These are phyloP conservation scores for Caenorhabditis imperialis DNA, from an alignment of 2,888 invertebrate species.

Conservation along the genomic window DNA sequence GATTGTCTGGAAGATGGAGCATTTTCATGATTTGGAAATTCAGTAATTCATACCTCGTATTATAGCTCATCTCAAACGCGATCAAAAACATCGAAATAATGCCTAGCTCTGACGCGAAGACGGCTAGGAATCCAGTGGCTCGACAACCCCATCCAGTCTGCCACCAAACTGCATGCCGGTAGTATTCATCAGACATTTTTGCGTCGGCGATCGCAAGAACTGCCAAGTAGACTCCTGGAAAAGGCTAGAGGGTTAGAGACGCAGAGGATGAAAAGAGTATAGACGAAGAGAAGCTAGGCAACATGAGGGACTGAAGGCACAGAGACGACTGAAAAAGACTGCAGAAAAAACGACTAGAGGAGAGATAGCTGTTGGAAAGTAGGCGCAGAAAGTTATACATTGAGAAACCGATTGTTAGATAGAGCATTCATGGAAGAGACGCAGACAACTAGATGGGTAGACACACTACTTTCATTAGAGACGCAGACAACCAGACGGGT, in stretches of 20 bases:
- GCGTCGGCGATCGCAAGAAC: constrained; percentile 95
- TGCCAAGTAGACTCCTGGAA: constrained; percentile 85
- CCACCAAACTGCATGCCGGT: constrained; percentile 96
- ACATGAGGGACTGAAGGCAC: too few relatives aligned
- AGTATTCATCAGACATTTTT: constrained; percentile 93
- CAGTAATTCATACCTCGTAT: constrained; percentile 62
- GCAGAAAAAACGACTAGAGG: too few relatives aligned
- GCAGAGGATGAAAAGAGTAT: too few relatives aligned
- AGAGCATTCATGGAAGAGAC: too few relatives aligned
- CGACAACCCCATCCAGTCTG: constrained; percentile 90
- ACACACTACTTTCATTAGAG: too few relatives aligned
- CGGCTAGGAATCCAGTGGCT: constrained; percentile 93
- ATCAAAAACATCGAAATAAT: constrained; percentile 97
- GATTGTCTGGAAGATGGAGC: constrained; percentile 82
- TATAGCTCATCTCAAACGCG: constrained; percentile 77
- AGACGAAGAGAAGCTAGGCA: too few relatives aligned
- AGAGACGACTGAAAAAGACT: too few relatives aligned
- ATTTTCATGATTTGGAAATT: not conserved
- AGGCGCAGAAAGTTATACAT: too few relatives aligned
- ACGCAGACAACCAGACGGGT: too few relatives aligned
- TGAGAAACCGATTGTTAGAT: too few relatives aligned
- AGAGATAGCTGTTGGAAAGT: too few relatives aligned
- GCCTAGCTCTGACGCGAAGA: constrained; percentile 91
- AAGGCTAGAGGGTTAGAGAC: constrained; percentile 60
- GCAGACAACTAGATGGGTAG: too few relatives aligned